Conservation (phyloP, 2,113 vertebrate genomes). For the Tragelaphus imberbis region DNA sequence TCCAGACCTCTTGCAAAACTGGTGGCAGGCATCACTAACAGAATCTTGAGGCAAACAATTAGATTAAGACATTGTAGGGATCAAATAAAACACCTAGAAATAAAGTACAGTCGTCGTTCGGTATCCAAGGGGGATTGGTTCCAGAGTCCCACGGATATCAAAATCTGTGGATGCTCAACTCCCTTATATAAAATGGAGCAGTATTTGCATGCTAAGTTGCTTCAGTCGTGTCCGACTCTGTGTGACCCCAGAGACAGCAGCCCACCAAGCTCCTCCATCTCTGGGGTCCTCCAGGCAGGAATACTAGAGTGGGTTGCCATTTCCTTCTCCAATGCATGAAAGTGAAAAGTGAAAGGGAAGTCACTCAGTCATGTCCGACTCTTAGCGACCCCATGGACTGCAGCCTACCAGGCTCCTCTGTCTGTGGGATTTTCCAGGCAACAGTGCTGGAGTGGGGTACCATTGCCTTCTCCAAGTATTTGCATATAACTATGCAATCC, state of each 20-base stretch:
- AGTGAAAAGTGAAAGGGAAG: too few species aligned
- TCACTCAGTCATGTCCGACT: too few species aligned
- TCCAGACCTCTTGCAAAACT: neutral
- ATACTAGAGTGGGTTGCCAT: too few species aligned
- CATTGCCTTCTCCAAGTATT: neutral
- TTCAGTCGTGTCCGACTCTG: too few species aligned
- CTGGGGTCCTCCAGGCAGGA: too few species aligned
- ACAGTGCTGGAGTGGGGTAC: too few species aligned
- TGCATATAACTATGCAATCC: neutral
- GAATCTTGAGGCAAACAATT: neutral
- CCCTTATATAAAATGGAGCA: neutral
- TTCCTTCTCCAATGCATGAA: too few species aligned
- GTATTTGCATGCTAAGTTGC: neutral
- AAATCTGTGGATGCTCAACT: neutral
- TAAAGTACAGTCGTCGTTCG: rapidly evolving
- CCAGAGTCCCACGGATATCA: neutral
- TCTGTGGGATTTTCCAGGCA: too few species aligned
- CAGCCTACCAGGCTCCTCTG: too few species aligned
- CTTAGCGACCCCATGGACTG: too few species aligned
- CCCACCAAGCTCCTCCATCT: too few species aligned
- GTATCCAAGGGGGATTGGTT: neutral
- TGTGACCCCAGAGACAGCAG: too few species aligned
- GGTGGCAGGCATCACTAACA: neutral
- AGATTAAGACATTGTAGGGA: neutral
- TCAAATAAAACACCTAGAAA: neutral